phyloP scores from a whole-genome alignment of 1,140 invertebrate genomes.

The Brachionus calyciflorus region DNA sequence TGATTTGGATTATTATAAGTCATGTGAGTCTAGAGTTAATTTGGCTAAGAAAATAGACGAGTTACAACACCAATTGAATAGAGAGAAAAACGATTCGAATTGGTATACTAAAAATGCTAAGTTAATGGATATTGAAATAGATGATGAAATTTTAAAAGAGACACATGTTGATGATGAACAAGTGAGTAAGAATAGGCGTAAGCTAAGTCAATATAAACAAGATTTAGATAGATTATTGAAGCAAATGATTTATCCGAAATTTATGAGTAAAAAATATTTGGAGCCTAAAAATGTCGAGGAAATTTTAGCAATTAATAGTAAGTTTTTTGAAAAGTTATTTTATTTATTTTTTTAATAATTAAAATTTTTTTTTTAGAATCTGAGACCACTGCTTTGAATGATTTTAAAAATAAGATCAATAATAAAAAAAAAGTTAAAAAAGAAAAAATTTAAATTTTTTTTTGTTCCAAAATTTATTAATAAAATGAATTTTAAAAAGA shows the following conservation, averaged over 20 bases:
- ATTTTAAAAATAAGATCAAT: neutral
- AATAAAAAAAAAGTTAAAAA: too few relatives aligned
- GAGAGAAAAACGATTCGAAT: conserved; percentile 69
- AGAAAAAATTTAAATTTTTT: too few relatives aligned
- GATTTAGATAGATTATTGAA: conserved; percentile 3
- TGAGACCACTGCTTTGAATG: neutral
- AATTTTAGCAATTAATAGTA: conserved; percentile 9
- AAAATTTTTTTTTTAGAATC: neutral
- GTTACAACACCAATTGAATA: conserved; percentile 69
- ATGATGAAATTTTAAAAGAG: conserved; percentile 62
- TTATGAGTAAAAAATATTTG: conserved; percentile 28
- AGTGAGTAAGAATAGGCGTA: neutral
- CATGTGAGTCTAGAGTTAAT: conserved; percentile 25
- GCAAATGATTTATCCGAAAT: conserved; percentile 34
- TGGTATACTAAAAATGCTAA: conserved; percentile 79
- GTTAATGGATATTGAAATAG: conserved; percentile 81
- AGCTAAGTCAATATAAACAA: conserved; percentile 3
- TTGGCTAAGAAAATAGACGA: conserved; percentile 76
- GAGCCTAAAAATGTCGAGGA: conserved; percentile 16
- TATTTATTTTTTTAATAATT: too few relatives aligned
- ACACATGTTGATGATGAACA: conserved; percentile 36
- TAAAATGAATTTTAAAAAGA: too few relatives aligned
- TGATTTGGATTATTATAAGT: conserved; percentile 19
- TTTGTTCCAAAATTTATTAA: too few relatives aligned
- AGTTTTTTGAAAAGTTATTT: neutral